Conservation (phyloP, 2,888 invertebrate species). For the Dasysyrphus albostriatus region DNA sequence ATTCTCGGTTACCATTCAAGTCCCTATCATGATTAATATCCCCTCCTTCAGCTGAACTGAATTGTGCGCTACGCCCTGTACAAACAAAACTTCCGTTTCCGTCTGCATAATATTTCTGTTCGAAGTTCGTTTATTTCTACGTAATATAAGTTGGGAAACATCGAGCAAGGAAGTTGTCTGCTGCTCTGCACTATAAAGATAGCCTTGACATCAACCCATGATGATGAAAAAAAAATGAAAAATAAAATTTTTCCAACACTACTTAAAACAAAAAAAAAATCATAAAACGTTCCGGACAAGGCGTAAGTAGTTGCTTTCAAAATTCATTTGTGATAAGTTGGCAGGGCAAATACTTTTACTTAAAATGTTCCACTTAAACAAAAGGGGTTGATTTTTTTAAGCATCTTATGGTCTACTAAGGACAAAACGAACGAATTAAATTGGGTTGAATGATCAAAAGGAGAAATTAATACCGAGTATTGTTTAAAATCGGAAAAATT, state of each 20-base stretch:
- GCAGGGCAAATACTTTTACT: not conserved
- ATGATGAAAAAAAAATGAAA: not conserved
- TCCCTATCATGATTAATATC: slow-evolving; percentile 16
- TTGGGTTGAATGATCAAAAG: not conserved
- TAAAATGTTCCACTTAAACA: not conserved
- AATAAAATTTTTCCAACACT: not conserved
- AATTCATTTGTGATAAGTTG: not conserved
- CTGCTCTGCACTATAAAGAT: slow-evolving; percentile 1
- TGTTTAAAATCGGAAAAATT: not conserved
- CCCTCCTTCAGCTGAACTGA: not conserved
- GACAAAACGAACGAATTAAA: not conserved
- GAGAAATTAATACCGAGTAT: not conserved
- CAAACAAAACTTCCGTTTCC: slow-evolving; percentile 33
- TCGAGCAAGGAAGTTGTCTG: slow-evolving; percentile 14
- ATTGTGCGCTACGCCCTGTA: slow-evolving; percentile 15
- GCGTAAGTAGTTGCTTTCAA: not conserved
- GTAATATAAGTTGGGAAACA: not conserved
- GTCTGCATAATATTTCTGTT: slow-evolving; percentile 27
- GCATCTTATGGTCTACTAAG: not conserved
- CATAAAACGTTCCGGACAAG: not conserved
- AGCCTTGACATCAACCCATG: slow-evolving; percentile 7
- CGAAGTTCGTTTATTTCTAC: not conserved
- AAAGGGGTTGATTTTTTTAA: not conserved
- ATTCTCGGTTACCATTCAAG: slow-evolving; percentile 10
- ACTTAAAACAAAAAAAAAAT: not conserved